Conservation (phyloP, 2,888 invertebrate genomes). For the Erebia ligea region DNA sequence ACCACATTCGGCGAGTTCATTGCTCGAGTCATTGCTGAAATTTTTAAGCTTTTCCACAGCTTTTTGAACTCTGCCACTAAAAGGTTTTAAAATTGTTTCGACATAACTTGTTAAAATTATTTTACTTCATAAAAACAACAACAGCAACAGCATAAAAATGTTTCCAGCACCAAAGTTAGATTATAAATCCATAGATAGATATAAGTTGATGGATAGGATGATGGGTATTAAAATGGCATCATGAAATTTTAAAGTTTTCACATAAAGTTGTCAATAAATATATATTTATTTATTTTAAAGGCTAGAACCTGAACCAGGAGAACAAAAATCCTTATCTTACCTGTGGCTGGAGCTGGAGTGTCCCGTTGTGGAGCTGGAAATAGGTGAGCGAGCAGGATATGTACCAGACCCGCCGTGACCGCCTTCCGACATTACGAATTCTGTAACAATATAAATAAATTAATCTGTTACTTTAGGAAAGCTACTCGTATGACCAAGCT, state of each 20-base stretch:
- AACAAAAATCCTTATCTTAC: conserved; percentile 43
- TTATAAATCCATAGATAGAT: not conserved
- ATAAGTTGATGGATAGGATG: not conserved
- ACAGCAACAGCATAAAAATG: conserved; percentile 9
- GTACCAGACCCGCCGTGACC: conserved; percentile 55
- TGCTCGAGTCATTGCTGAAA: conserved; percentile 66
- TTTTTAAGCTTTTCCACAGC: conserved; percentile 51
- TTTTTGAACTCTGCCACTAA: conserved; percentile 39
- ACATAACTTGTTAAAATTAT: conserved; percentile 29
- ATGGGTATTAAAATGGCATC: no score
- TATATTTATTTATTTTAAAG: no score
- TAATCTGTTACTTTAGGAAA: no score
- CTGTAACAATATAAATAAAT: conserved; percentile 58
- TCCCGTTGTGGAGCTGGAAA: conserved; percentile 77
- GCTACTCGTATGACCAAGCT: no score
- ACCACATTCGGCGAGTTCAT: conserved; percentile 68
- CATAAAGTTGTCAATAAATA: no score
- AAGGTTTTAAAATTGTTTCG: conserved; percentile 39
- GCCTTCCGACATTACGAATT: conserved; percentile 75
- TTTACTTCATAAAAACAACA: no score
- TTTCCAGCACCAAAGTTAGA: not conserved
- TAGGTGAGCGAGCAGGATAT: conserved; percentile 73
- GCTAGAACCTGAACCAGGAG: not conserved
- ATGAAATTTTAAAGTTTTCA: no score
- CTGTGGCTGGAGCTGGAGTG: conserved; percentile 80